Conservation (phyloP, 2,888 invertebrate species). For the Epinotia bilunana region DNA sequence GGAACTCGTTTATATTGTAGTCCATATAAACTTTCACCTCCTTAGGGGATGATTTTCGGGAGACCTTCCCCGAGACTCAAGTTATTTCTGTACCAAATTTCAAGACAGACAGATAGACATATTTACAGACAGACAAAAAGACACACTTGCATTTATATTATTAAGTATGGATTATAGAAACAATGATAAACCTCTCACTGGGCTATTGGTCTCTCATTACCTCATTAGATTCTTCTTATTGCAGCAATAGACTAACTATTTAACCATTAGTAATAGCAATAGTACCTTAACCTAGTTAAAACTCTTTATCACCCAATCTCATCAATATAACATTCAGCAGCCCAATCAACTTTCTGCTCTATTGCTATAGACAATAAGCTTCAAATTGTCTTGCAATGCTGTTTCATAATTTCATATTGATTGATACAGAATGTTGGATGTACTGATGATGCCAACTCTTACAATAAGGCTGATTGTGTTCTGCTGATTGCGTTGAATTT, state of each 20-base stretch:
- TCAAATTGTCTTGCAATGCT: not conserved
- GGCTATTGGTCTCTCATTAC: not conserved
- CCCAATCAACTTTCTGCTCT: constrained; percentile 3
- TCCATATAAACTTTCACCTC: too few relatives aligned
- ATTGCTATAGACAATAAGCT: not conserved
- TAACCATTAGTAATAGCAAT: not conserved
- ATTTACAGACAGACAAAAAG: too few relatives aligned
- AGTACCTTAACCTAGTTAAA: not conserved
- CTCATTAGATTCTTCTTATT: not conserved
- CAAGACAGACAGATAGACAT: too few relatives aligned
- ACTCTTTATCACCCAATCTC: constrained; percentile 2
- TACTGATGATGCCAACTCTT: constrained; percentile 47
- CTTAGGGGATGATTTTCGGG: too few relatives aligned
- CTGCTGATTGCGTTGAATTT: constrained; percentile 45
- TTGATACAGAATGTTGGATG: constrained; percentile 37
- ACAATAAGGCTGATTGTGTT: constrained; percentile 45
- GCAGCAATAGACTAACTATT: not conserved
- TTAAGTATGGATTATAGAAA: not conserved
- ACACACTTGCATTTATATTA: too few relatives aligned
- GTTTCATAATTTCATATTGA: constrained; percentile 31
- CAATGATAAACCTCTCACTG: not conserved
- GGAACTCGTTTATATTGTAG: too few relatives aligned
- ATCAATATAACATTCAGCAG: not conserved
- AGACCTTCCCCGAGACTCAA: too few relatives aligned
- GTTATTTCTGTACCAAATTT: too few relatives aligned